Evolutionary conservation across 1,140 invertebrate genomes (phyloP).

Genomic region (Drosophila grimshawi): DNA sequence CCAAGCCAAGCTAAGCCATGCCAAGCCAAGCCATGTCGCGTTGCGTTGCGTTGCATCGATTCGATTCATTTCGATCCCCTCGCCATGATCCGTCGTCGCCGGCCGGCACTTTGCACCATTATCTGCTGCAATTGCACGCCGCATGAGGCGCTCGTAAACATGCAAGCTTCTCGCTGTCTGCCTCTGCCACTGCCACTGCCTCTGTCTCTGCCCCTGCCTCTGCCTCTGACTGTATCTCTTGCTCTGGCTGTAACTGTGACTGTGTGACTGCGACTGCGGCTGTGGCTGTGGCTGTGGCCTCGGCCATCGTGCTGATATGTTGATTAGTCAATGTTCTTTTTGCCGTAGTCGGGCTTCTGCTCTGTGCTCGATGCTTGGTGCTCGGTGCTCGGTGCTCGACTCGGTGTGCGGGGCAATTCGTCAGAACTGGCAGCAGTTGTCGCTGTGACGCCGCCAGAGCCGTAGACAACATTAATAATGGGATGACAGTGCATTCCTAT

Average conservation of each 20-base stretch:
- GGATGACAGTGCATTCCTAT: constrained; percentile 46
- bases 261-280: too few relatives aligned
- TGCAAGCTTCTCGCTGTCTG: constrained; percentile 30
- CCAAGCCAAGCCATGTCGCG: constrained; percentile 6
- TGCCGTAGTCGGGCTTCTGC: constrained; percentile 1
- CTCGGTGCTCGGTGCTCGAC: background rate
- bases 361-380: background rate
- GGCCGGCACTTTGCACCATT: constrained; percentile 72
- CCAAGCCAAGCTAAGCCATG: background rate
- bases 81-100: constrained; percentile 17
- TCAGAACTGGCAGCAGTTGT: constrained; percentile 45
- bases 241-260: background rate
- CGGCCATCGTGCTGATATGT: constrained; percentile 69
- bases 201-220: background rate
- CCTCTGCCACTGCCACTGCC: background rate
- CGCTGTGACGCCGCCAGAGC: constrained; percentile 18
- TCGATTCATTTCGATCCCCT: constrained; percentile 13
- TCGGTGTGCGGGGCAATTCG: constrained; percentile 37
- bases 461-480: constrained; percentile 58
- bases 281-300: background rate
- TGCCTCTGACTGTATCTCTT: background rate
- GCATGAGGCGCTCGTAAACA: constrained; percentile 63
- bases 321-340: constrained; percentile 66
- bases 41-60: background rate
- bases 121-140: constrained; percentile 74